Conservation (phyloP, 1,140 invertebrate genomes). For the Leptoteleia sp. region DNA sequence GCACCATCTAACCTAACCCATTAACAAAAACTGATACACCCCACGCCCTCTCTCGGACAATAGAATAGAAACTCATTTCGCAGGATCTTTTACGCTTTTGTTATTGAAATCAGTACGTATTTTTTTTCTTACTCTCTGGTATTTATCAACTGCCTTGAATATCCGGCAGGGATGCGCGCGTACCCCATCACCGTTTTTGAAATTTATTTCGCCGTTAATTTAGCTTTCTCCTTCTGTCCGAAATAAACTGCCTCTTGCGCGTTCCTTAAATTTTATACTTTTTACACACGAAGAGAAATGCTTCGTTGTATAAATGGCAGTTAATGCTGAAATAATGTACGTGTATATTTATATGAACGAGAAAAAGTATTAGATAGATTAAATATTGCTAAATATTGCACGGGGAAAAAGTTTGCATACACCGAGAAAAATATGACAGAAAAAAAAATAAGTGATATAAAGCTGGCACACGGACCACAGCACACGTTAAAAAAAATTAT, state of each 20-base stretch:
- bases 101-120: background rate
- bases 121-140: too few species aligned
- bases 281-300: too few species aligned
- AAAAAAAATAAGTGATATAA: too few species aligned
- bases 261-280: slow-evolving; percentile 13
- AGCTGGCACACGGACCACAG: too few species aligned
- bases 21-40: slow-evolving; percentile 17
- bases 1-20: background rate
- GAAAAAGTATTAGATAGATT: too few species aligned
- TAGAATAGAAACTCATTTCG: slow-evolving; percentile 15
- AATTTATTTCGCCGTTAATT: slow-evolving; percentile 29
- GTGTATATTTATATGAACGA: too few species aligned
- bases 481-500: too few species aligned
- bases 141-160: background rate
- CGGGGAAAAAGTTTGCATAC: too few species aligned
- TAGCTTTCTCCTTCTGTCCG: slow-evolving; percentile 6
- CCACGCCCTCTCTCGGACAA: background rate
- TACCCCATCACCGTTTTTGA: slow-evolving; percentile 2
- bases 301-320: too few species aligned
- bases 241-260: slow-evolving; percentile 1
- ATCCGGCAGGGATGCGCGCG: slow-evolving; percentile 2
- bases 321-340: too few species aligned
- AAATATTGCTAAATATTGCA: too few species aligned
- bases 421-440: too few species aligned
- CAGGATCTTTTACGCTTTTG: slow-evolving; percentile 2